Evolutionary conservation across 2,888 invertebrate genomes (phyloP), one percentile per base, ranked within the genome.

Genomic region (Ormyrus thymus): DNA sequence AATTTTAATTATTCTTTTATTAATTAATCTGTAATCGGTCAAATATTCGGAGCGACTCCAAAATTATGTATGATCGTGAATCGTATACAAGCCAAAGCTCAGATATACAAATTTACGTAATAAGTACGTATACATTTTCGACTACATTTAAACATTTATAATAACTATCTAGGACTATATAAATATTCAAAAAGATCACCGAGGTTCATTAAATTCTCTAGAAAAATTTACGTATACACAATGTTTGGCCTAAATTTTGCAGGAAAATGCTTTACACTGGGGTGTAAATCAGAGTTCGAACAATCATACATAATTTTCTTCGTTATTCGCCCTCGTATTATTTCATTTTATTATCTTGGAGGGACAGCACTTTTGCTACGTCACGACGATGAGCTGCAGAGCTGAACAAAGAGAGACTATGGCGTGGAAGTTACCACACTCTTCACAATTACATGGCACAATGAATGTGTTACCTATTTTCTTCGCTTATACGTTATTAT

Each of bases 291-390:
- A 66, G 46, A n/a, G 53, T 43, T 29, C 29, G 43, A 6, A 66
- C 59, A 77, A 70, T 69, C 78, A 64, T 74, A 58, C 11, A 70
- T 64, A 69, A 81, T 81, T 81, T 66, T 72, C 48, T 82, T 64
- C 45, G 59, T 68, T 55, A 56, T 13, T 68, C 53, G 45, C n/a
- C 62, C 53, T 66, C 50, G 53, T 10, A 72, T 72, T 71, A 80
- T 75, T 85, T 84, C 84, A 86, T 50, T 86, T 89, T 88, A 89
- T 89, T 88, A 89, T 90, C 87, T 86, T 89, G 88, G 88, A 90
- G 87, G 90, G 89, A 89, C 87, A 89, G 89, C 88, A 88, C 87
- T 89, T 79, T 89, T 86, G 87, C 89, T 89, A 88, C 86, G 86
- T 88, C 87, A 86, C 86, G 86, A 87, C 86, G 88, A 88, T 77